Evolutionary conservation across 2,888 invertebrate species (phyloP).

Genomic region (Melieria omissa): DNA sequence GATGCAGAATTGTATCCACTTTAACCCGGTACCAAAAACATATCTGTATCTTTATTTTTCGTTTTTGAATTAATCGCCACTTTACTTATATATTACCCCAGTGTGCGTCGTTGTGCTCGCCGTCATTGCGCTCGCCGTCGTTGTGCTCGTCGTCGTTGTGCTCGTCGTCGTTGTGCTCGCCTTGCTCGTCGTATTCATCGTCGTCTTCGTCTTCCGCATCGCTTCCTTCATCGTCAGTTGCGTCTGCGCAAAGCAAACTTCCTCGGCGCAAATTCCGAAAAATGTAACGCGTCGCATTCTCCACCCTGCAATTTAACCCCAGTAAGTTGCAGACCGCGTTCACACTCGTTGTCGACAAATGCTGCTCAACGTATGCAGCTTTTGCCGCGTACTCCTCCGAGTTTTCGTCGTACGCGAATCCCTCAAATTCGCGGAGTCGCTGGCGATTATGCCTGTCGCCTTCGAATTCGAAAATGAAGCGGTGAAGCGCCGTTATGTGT

Average conservation of each 20-base stretch:
- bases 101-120: too few species aligned
- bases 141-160: too few species aligned
- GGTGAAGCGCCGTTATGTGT: slow-evolving; percentile 30
- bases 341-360: slow-evolving; percentile 24
- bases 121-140: too few species aligned
- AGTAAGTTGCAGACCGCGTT: slow-evolving; percentile 24
- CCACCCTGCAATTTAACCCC: slow-evolving; percentile 25
- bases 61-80: too few species aligned
- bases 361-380: slow-evolving; percentile 22
- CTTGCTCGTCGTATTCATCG: too few species aligned
- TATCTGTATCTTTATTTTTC: too few species aligned
- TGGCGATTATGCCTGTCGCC: slow-evolving; percentile 36
- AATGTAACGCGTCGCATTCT: slow-evolving; percentile 26
- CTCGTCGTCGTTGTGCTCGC: too few species aligned
- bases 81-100: too few species aligned
- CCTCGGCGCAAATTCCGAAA: slow-evolving; percentile 26
- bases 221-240: slow-evolving; percentile 16
- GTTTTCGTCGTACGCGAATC: slow-evolving; percentile 34
- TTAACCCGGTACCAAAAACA: too few species aligned
- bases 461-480: slow-evolving; percentile 36
- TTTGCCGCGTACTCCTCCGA: slow-evolving; percentile 28
- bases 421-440: slow-evolving; percentile 36
- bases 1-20: too few species aligned
- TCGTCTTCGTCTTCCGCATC: too few species aligned
- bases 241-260: not conserved